Evolutionary conservation across 2,797 vertebrate genomes (phyloP), one percentile per base, ranked within the genome.

Genomic region (Emydoidea blandingii): DNA sequence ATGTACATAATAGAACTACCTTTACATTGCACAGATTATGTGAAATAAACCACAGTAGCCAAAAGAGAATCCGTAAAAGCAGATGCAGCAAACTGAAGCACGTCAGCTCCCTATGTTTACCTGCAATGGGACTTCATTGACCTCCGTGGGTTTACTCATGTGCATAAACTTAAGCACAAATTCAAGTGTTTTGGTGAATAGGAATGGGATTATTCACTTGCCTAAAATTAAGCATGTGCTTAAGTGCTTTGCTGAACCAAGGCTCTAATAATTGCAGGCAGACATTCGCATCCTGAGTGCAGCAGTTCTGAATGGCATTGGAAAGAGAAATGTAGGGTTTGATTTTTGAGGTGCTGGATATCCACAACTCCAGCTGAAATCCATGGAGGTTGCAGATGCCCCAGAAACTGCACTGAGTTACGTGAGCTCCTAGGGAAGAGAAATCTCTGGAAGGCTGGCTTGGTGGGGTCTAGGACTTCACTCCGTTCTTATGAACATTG

Each of bases 11-110:
- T 16, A 68, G 14, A 68, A 9, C 16, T 68, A 68, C 10, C 65
- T 68, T 87, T 68, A 12, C 8, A 80, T 54, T 76, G 56, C 27
- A 31, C 0, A 0, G 16, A 3, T 37, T 37, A 37, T 8, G 5
- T 37, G 4, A 2, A 15, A 3, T 1, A 2, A 19, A 83, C 15
- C 0, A 0, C 2, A 2, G 37, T 29, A 81, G 34, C 52, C 62
- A 11, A 0, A 62, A 37, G 65, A 14, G 56, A 29, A 57, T 57
- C 56, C 12, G 3, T 12, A 57, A 57, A 27, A 68, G 65, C 65
- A 68, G 34, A 68, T 68, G 65, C 16, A 10, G 34, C 18, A n/a
- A 68, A 18, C 29, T n/a, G n/a, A 68, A 37, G 65, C 65, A 37
- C 18, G 3, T 68, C 6, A 37, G 83, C 25, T 29, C 82, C 72